phyloP scores from a whole-genome alignment of 2,888 invertebrate genomes.

The Apamea crenata region DNA sequence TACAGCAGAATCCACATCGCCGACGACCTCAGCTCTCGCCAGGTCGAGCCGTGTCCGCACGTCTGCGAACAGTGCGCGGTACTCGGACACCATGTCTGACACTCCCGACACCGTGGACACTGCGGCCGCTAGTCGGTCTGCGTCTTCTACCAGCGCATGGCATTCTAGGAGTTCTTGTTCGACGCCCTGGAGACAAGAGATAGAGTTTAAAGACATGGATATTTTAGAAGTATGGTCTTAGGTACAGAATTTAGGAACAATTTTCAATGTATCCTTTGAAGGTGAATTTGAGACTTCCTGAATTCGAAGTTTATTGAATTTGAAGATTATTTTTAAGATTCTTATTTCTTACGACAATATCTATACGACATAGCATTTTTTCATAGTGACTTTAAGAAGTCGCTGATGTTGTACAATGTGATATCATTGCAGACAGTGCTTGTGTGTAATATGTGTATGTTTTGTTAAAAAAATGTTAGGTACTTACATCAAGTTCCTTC shows the following conservation, averaged over 20 bases:
- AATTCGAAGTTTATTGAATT: too few species aligned
- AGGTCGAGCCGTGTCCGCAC: slow-evolving; percentile 79
- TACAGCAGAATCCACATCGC: slow-evolving; percentile 84
- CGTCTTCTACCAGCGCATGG: slow-evolving; percentile 80
- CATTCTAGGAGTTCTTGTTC: slow-evolving; percentile 84
- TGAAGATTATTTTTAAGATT: neutral
- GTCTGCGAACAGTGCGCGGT: slow-evolving; percentile 82
- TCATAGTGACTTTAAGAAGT: neutral
- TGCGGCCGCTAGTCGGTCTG: slow-evolving; percentile 79
- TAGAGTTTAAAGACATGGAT: neutral
- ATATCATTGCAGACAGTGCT: neutral
- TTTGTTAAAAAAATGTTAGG: neutral
- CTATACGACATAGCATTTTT: neutral
- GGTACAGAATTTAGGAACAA: neutral
- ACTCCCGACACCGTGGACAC: slow-evolving; percentile 77
- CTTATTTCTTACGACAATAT: neutral
- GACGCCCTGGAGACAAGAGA: slow-evolving; percentile 74
- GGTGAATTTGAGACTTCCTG: neutral
- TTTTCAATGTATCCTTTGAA: neutral
- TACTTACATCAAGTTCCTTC: slow-evolving; percentile 87
- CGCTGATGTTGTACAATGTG: neutral
- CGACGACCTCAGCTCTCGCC: slow-evolving; percentile 82
- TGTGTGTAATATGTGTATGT: neutral
- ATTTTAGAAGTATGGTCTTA: neutral
- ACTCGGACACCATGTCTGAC: slow-evolving; percentile 83